phyloP scores from a whole-genome alignment of 2,888 invertebrate species.

The Machimus atricapillus region DNA sequence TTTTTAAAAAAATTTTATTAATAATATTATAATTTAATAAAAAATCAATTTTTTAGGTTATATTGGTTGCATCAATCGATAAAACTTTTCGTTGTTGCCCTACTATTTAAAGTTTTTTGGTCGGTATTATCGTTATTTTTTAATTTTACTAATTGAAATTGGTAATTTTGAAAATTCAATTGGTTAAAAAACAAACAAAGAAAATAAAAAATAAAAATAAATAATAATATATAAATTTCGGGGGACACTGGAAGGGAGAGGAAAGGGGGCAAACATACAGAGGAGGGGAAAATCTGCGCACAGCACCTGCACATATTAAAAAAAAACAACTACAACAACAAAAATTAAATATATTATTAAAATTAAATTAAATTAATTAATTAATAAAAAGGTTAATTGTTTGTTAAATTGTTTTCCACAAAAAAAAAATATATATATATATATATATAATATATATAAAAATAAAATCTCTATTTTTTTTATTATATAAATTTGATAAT shows the following conservation, averaged over 20 bases:
- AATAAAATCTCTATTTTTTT: background rate
- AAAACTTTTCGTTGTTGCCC: conserved; percentile 56
- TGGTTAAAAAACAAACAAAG: no score
- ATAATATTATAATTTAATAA: no score
- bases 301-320: background rate
- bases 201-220: no score
- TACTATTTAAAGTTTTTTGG: conserved; percentile 51
- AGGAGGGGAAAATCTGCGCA: background rate
- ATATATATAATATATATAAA: background rate
- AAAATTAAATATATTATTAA: background rate
- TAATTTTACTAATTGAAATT: conserved; percentile 42
- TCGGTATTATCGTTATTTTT: conserved; percentile 49
- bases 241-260: background rate
- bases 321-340: no score
- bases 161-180: no score
- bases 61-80: conserved; percentile 63
- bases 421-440: background rate
- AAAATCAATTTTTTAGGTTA: conserved; percentile 62
- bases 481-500: background rate
- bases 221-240: no score
- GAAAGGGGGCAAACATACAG: no score
- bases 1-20: background rate
- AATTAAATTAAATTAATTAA: no score
- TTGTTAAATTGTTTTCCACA: background rate
- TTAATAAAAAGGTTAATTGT: background rate